Percentiles rank a stretch among this genome's conserved stretches.
Evolutionary conservation across 2,113 vertebrate genomes (phyloP).

Genomic region (Tautogolabrus adspersus): DNA sequence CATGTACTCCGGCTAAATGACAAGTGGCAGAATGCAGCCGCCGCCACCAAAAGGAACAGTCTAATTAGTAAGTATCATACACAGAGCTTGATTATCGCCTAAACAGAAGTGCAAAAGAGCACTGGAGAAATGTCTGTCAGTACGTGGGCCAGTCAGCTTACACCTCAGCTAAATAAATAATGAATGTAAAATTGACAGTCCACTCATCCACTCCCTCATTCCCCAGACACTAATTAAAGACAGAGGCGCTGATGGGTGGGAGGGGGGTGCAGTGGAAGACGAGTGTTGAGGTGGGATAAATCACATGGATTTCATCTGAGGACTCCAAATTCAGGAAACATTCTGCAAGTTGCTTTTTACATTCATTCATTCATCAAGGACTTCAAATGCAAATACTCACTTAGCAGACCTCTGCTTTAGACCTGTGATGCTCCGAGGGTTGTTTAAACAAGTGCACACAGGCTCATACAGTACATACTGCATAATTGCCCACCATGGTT

Average conservation of each 20-base stretch:
- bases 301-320: slow-evolving; percentile 72
- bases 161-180: slow-evolving; percentile 84
- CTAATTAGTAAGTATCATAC: slow-evolving; percentile 81
- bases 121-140: slow-evolving; percentile 78
- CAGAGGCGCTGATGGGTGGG: slow-evolving; percentile 68
- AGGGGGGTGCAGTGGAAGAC: slow-evolving; percentile 10
- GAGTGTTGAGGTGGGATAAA: slow-evolving; percentile 68
- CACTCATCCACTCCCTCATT: slow-evolving; percentile 81
- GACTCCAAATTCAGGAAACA: slow-evolving; percentile 71
- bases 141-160: slow-evolving; percentile 73
- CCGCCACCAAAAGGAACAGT: slow-evolving; percentile 62
- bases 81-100: slow-evolving; percentile 79
- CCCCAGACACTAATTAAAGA: slow-evolving; percentile 86
- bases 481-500: slow-evolving; percentile 1
- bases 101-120: slow-evolving; percentile 77
- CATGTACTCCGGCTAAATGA: slow-evolving; percentile 69
- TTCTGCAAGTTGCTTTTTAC: slow-evolving; percentile 67
- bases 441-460: slow-evolving; percentile 1
- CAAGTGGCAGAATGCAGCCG: slow-evolving; percentile 75
- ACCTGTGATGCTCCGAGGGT: slow-evolving; percentile 11
- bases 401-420: slow-evolving; percentile 19
- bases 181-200: slow-evolving; percentile 82
- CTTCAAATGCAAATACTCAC: slow-evolving; percentile 50
- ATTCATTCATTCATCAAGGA: slow-evolving; percentile 74
- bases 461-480: background rate